Percentiles rank a stretch among this genome's conserved stretches.
These are phyloP conservation scores for Sapayoa aenigma DNA, from an alignment of 2,113 vertebrate genomes.

Conservation along the genomic window DNA sequence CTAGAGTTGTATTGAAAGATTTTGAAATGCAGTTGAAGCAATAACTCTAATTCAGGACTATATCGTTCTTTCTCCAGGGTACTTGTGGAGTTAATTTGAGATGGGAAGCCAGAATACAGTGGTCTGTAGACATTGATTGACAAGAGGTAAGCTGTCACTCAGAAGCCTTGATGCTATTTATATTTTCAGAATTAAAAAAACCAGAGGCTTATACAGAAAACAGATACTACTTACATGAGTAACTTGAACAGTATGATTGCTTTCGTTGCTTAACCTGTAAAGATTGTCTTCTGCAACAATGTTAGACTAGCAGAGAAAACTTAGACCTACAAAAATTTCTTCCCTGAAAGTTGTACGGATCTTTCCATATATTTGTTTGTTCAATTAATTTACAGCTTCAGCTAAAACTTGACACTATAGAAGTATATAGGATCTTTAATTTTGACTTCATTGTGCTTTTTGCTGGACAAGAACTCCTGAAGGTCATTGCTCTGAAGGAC, in stretches of 20 bases:
- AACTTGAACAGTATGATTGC: neutral
- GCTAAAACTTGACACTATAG: neutral
- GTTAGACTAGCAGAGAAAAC: neutral
- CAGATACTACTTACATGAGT: neutral
- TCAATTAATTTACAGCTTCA: neutral
- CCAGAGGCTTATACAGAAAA: neutral
- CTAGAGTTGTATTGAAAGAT: neutral
- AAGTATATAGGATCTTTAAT: neutral
- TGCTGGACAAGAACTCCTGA: neutral
- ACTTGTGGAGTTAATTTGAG: neutral
- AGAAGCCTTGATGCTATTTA: neutral
- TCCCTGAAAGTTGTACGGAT: neutral
- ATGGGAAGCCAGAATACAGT: neutral
- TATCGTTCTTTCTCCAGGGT: neutral
- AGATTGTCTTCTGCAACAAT: neutral
- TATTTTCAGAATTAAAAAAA: neutral
- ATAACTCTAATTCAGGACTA: neutral
- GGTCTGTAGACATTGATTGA: fast-evolving
- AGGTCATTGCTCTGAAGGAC: neutral
- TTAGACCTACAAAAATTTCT: neutral
- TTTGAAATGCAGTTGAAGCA: neutral
- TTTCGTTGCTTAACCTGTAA: neutral
- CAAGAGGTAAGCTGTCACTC: neutral
- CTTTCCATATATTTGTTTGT: neutral
- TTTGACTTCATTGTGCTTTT: neutral